Evolutionary conservation across 2,888 invertebrate genomes (phyloP), one percentile per base, ranked within the genome.

Genomic region (Exephanes ischioxanthus): DNA sequence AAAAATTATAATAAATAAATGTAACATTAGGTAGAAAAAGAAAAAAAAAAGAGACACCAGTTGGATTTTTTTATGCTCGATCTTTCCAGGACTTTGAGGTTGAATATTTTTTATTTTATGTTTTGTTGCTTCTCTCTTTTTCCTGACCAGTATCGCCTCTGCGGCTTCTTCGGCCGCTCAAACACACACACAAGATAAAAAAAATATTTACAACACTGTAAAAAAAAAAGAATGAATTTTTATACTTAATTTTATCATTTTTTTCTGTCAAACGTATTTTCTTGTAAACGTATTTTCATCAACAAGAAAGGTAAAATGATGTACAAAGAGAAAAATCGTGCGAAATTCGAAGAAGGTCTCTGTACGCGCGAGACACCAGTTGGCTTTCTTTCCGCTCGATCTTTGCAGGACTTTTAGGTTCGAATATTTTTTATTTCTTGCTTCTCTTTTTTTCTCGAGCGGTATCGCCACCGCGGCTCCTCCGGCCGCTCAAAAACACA

Each of bases 401-500:
- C 61, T 55, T 41, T 41, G 37, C 37, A 41, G 58, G 58, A 45
- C 45, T 58, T 22, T 37, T 9, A 55, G 72, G 37, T 41, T 61
- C 45, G 26, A 73, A 26, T 61, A 61, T 73, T 30, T 61, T 30
- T 30, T 30, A 30, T 63, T 26, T 26, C 5, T 48, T 66, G 70
- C 33, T 58, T 58, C n/a, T 63, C 30, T 80, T 72, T 71, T 55
- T 75, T 71, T 71, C 68, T 66, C 37, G 76, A 33, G 80, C 80
- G 81, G 81, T 86, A 87, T 81, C 86, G 84, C 88, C 70, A 80
- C 72, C 71, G 80, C 51, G 67, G 84, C 67, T 84, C 66, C 63
- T 61, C 72, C 45, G 81, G 71, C 77, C 80, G 72, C 68, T 84
- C 77, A 79, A 85, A 85, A 73, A 82, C 85, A 85, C 85, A 26